Base-by-base conservation (phyloP, 1,140 invertebrate genomes). In the Phymorhynchus buccinoides region DNA sequence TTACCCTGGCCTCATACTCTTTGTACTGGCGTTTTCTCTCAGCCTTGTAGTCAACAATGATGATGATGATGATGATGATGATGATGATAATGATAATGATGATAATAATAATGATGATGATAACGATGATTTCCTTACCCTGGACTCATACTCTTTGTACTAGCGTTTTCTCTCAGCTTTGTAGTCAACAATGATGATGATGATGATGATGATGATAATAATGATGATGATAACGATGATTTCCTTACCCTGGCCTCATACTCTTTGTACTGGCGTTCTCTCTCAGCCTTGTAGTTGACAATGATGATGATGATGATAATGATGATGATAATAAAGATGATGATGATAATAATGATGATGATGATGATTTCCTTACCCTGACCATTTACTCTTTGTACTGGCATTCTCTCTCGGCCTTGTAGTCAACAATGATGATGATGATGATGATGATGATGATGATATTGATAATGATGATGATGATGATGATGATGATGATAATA, bases 121-220 rank as follows among this genome's bases (percentile, higher is more conserved):
- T n/a, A n/a, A n/a, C n/a, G n/a, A n/a, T n/a, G n/a, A n/a, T n/a
- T n/a, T n/a, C n/a, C 88, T 92, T 93, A 97, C 97, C 95, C 97
- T 97, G 88, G 96, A 95, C 94, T 98, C 97, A 94, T 98, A 98
- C 92, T 98, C 97, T 93, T 97, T 97, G 93, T 99, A 99, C 90
- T 92, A 89, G 37, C 84, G 84, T 84, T 93, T 93, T 85, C 92
- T 88, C 80, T 93, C 90, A 32, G 87, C 84, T 91, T 97, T 97
- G 94, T 99, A 99, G 91, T 97, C 98, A n/a, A n/a, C n/a, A n/a
- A n/a, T n/a, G 48, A 52, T 52, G 48, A 52, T 12, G 48, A 52
- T 18, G 22, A 0, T 52, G 48, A 52, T 52, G 48, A 52, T 2
- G 12, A 52, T 52, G 27, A 52, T 35, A 62, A 30, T 37, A 35